Evolutionary conservation across 1,140 invertebrate species (phyloP).

Genomic region (Hyles vespertilio): DNA sequence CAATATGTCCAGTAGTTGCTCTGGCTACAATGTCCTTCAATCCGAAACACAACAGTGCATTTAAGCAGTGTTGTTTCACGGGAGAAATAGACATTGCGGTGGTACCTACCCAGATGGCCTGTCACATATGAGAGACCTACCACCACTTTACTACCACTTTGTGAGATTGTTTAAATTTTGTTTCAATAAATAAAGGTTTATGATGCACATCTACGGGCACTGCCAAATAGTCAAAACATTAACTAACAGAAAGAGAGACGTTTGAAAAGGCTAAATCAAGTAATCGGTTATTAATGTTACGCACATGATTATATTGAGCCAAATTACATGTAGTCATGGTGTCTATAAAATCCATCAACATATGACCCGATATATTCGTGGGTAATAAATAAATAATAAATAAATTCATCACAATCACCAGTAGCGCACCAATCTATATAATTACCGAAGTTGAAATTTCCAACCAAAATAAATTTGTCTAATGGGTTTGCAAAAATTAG

Average conservation of each 20-base stretch:
- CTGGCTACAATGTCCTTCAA: too few relatives aligned
- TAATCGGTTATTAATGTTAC: too few relatives aligned
- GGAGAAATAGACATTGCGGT: too few relatives aligned
- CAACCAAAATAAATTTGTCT: conserved; percentile 10
- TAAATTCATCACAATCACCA: neutral
- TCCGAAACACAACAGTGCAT: too few relatives aligned
- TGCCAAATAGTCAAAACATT: conserved; percentile 6
- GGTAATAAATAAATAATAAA: too few relatives aligned
- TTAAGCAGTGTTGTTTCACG: too few relatives aligned
- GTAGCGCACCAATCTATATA: neutral
- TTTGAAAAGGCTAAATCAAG: too few relatives aligned
- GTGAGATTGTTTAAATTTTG: conserved; percentile 1
- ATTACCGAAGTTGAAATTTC: conserved; percentile 4
- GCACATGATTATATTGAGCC: conserved; percentile 8
- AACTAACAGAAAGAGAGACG: neutral
- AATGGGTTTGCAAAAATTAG: conserved; percentile 6
- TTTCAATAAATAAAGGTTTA: neutral
- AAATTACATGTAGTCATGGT: conserved; percentile 6
- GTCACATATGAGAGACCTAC: too few relatives aligned
- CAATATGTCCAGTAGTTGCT: too few relatives aligned
- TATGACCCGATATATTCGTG: neutral
- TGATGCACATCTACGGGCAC: conserved; percentile 4
- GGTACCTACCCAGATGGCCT: too few relatives aligned
- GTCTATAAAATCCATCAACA: conserved; percentile 1
- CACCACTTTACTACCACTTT: too few relatives aligned